Base-by-base conservation (phyloP, 1,140 invertebrate genomes). In the Amyelois transitella region DNA sequence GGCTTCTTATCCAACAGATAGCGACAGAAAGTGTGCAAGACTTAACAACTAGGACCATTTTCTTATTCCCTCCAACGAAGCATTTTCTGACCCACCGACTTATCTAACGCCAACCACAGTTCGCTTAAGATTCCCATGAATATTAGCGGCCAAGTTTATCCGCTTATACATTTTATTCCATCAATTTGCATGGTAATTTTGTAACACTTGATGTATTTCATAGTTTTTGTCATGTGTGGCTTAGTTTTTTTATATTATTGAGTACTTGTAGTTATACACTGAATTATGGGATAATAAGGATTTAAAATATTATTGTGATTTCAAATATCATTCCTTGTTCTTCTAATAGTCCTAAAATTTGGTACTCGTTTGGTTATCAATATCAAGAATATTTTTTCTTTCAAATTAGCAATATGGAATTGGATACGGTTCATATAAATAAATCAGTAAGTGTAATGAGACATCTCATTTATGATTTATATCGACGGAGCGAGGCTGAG, bases 21-120 rank as follows among this genome's bases (percentile, higher is more conserved):
- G 82, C 84, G 84, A 77, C 77, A 84, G 77, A 87, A 87, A 87
- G 77, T 84, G 84, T 87, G 76, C 81, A 86, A 86, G 84, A 87
- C 84, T 87, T 87, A 87, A 85, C 81, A 85, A 87, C 84, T 87
- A 86, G 79, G 73, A 85, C 75, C 81, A 71, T 81, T 85, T 84
- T 86, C 81, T 80, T 87, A 86, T 87, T 86, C 82, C 74, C 72
- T 79, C 71, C 75, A 60, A 81, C 73, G 79, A 77, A 77, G 76
- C 74, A 81, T 82, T 83, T 82, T 83, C 80, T 77, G 77, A 66
- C 61, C 62, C 66, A 69, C 65, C 72, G 77, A 81, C 79, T 87
- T 87, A 86, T 87, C 81, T 87, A 86, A 86, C 69, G 75, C 45
- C 45, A 12, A 19, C 69, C 63, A 69, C 62, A 64, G 69, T 73